Conservation (phyloP, 2,888 invertebrate species). For the Junonia oenone region DNA sequence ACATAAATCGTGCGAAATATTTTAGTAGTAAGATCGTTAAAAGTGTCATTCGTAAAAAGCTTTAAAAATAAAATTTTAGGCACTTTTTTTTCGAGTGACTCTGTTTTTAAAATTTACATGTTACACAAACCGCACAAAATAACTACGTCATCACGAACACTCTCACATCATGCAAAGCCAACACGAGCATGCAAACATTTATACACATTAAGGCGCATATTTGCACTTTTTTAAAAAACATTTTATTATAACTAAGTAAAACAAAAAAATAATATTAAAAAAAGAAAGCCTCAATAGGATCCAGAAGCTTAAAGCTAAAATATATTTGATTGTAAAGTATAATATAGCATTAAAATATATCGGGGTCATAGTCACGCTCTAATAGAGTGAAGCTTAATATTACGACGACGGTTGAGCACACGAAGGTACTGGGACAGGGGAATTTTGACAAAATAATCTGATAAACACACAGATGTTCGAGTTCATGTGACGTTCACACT, state of each 20-base stretch:
- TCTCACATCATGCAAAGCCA: slow-evolving; percentile 28
- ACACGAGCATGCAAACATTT: slow-evolving; percentile 24
- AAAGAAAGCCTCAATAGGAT: slow-evolving; percentile 16
- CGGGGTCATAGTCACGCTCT: slow-evolving; percentile 17
- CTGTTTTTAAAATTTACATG: neutral
- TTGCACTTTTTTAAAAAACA: neutral
- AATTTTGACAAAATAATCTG: slow-evolving; percentile 51
- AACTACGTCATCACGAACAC: slow-evolving; percentile 13
- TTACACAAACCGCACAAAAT: slow-evolving; percentile 7
- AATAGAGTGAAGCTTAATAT: slow-evolving; percentile 17
- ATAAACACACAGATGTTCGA: slow-evolving; percentile 69
- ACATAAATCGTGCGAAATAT: neutral
- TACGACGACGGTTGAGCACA: slow-evolving; percentile 23
- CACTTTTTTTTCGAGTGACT: neutral
- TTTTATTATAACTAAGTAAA: neutral
- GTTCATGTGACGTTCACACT: slow-evolving; percentile 72
- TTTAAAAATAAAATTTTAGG: neutral
- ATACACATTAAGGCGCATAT: slow-evolving; percentile 7
- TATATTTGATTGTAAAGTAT: neutral
- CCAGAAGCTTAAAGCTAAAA: slow-evolving; percentile 15
- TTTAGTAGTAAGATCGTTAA: neutral
- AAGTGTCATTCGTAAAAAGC: neutral
- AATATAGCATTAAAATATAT: slow-evolving; percentile 19
- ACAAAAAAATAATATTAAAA: slow-evolving; percentile 10
- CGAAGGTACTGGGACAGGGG: slow-evolving; percentile 34